phyloP scores from a whole-genome alignment of 1,140 invertebrate species.

The Solen grandis region DNA sequence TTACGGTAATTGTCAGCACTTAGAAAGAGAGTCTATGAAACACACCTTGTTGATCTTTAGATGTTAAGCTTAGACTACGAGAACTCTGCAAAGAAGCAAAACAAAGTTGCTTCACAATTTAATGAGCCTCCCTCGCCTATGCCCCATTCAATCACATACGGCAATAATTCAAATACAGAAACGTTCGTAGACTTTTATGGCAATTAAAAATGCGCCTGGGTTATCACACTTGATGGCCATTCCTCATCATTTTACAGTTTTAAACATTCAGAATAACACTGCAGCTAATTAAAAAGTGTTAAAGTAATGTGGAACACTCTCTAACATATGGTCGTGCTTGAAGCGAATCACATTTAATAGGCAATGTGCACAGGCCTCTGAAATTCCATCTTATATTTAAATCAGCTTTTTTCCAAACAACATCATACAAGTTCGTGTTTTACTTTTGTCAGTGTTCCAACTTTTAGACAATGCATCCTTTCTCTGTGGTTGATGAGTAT shows the following conservation, averaged over 20 bases:
- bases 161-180: too few relatives aligned
- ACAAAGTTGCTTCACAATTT: too few relatives aligned
- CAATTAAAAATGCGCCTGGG: not conserved
- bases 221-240: not conserved
- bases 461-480: not conserved
- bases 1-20: too few relatives aligned
- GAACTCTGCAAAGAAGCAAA: too few relatives aligned
- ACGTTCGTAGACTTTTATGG: not conserved
- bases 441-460: not conserved
- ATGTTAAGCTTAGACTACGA: too few relatives aligned
- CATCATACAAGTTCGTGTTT: not conserved
- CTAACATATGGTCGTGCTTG: not conserved
- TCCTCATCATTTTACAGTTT: not conserved
- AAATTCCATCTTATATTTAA: not conserved
- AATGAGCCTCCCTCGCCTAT: too few relatives aligned
- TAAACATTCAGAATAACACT: not conserved
- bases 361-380: not conserved
- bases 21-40: too few relatives aligned
- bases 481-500: not conserved
- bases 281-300: not conserved
- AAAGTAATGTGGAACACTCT: not conserved
- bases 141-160: too few relatives aligned
- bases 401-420: not conserved
- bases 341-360: not conserved
- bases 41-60: too few relatives aligned